A percentile compares a stretch with the other conserved stretches of the same genome.
Conservation (phyloP, 2,113 vertebrate genomes). For the Smithornis capensis region DNA sequence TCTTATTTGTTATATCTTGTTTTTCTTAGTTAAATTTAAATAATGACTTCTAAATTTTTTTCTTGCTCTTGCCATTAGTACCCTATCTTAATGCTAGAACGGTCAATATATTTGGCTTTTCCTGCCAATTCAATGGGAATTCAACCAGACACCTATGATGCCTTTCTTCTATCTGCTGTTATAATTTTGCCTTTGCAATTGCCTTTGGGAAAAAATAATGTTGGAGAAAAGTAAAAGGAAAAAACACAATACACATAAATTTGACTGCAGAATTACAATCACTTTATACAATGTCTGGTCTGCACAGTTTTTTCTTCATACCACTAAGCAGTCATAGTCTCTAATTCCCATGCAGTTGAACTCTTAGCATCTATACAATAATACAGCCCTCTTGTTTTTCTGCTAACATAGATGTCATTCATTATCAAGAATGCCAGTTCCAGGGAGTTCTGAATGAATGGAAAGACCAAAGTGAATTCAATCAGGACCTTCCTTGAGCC, state of each 20-base stretch:
- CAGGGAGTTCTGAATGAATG: neutral
- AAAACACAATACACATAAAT: neutral
- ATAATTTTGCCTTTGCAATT: too few species aligned
- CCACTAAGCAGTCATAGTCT: neutral
- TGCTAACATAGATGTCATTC: neutral
- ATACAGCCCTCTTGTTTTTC: neutral
- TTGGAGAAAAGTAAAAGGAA: neutral
- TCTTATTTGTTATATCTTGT: neutral
- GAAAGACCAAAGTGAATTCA: neutral
- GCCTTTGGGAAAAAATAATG: neutral
- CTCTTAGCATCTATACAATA: neutral
- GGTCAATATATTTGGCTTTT: neutral
- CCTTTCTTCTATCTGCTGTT: neutral
- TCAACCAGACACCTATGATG: neutral
- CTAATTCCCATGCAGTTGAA: neutral
- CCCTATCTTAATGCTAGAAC: neutral
- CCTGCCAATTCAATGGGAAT: neutral
- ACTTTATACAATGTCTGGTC: neutral
- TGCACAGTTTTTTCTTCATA: neutral
- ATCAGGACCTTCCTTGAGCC: neutral
- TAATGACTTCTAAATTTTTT: neutral
- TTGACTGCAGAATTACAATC: neutral
- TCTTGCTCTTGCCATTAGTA: neutral
- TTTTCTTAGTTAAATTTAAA: neutral
- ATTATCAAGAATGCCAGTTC: neutral